Percentiles rank a stretch among this genome's conserved stretches.
These are phyloP conservation scores for Orycteropus afer DNA, from an alignment of 2,113 vertebrate genomes.

Conservation along the genomic window DNA sequence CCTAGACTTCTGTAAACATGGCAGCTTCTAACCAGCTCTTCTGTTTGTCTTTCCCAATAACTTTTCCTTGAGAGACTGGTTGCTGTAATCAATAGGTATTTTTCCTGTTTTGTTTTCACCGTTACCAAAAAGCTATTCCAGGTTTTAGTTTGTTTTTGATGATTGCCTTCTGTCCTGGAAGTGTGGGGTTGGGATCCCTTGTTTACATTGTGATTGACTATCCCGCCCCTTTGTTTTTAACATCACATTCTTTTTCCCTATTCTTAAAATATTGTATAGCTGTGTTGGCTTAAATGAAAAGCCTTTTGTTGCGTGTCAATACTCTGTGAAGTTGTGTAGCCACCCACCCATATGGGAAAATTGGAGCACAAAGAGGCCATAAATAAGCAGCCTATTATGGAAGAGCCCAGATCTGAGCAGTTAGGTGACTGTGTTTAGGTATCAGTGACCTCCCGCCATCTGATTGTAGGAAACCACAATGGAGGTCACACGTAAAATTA, in stretches of 20 bases:
- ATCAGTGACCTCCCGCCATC: background rate
- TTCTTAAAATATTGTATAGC: background rate
- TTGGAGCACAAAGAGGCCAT: background rate
- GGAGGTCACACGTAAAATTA: background rate
- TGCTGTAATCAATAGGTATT: background rate
- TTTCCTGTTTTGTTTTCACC: background rate
- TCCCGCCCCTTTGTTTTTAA: background rate
- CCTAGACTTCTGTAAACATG: background rate
- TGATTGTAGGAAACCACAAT: background rate
- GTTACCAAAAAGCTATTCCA: background rate
- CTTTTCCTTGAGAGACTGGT: background rate
- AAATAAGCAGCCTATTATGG: background rate
- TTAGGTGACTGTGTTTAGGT: background rate
- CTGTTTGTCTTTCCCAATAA: background rate
- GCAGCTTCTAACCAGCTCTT: background rate
- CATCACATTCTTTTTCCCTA: background rate
- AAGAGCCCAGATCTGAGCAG: background rate
- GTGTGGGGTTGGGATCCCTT: background rate
- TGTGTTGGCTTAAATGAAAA: slow-evolving; percentile 27
- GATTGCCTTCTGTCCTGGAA: background rate
- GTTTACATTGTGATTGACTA: background rate
- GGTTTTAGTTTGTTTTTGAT: background rate
- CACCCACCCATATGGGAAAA: background rate
- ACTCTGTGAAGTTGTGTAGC: background rate
- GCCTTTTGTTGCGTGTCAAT: background rate